Conservation (phyloP, 2,888 invertebrate genomes). For the Athripsodes cinereus region DNA sequence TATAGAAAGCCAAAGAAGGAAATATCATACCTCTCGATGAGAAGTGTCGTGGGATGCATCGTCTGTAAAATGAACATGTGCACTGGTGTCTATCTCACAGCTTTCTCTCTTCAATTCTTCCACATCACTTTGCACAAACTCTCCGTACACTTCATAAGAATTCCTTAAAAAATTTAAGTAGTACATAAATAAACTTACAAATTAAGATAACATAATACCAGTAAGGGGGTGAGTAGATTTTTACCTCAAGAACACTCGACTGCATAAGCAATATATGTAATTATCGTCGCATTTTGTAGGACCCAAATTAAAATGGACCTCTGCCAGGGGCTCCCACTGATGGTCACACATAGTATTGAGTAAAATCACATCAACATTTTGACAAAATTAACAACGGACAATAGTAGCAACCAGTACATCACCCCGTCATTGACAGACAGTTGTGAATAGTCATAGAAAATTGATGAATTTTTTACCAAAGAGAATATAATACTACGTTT, state of each 20-base stretch:
- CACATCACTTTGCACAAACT: slow-evolving; percentile 21
- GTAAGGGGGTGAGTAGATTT: background rate
- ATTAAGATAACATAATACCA: background rate
- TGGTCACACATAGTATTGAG: slow-evolving; percentile 38
- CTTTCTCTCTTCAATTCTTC: slow-evolving; percentile 22
- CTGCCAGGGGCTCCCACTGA: slow-evolving; percentile 64
- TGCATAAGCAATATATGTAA: slow-evolving; percentile 63
- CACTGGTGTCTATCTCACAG: slow-evolving; percentile 39
- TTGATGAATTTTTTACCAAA: too few relatives aligned
- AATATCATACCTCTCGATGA: slow-evolving; percentile 35
- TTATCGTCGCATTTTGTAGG: slow-evolving; percentile 44
- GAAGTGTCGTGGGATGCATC: slow-evolving; percentile 35
- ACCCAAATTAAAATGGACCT: slow-evolving; percentile 47
- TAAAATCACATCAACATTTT: background rate
- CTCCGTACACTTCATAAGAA: slow-evolving; percentile 20
- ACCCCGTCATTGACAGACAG: too few relatives aligned
- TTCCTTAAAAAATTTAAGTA: slow-evolving; percentile 14
- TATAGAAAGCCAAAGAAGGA: too few relatives aligned
- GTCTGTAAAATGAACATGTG: slow-evolving; percentile 46
- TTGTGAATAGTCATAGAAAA: too few relatives aligned
- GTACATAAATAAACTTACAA: background rate
- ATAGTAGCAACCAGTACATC: too few relatives aligned
- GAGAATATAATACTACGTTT: too few relatives aligned
- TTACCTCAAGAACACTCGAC: slow-evolving; percentile 64
- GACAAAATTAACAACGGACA: too few relatives aligned